Percentiles rank a stretch among this genome's conserved stretches.
These are phyloP conservation scores for Drosophila mimetica DNA, from an alignment of 2,888 invertebrate genomes.

Conservation along the genomic window DNA sequence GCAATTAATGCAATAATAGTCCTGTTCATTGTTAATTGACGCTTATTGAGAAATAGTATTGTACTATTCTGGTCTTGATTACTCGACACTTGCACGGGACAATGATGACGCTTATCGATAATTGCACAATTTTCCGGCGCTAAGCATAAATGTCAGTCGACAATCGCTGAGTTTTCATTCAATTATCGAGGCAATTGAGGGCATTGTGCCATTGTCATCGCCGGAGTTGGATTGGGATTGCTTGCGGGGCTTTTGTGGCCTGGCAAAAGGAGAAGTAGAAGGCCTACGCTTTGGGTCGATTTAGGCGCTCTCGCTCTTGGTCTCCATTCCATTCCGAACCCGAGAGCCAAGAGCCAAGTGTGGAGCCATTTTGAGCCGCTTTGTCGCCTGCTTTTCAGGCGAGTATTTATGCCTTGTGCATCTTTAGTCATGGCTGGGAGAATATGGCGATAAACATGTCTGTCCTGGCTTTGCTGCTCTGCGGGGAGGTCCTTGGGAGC, in stretches of 20 bases:
- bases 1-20: too few relatives aligned
- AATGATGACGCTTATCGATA: constrained; percentile 28
- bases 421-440: constrained; percentile 75
- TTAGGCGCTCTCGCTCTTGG: neutral
- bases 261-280: neutral
- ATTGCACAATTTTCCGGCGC: constrained; percentile 30
- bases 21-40: neutral
- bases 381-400: constrained; percentile 66
- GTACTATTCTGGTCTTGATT: neutral
- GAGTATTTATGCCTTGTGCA: constrained; percentile 68
- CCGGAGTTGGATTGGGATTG: constrained; percentile 6
- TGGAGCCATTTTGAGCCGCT: constrained; percentile 53
- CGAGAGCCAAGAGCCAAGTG: neutral
- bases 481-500: neutral
- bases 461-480: constrained; percentile 26
- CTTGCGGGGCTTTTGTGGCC: constrained; percentile 5
- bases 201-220: constrained; percentile 17
- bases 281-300: neutral
- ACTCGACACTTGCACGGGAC: constrained; percentile 1
- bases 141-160: constrained; percentile 38
- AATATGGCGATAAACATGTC: constrained; percentile 78
- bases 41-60: neutral
- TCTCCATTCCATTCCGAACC: neutral
- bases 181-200: constrained; percentile 29
- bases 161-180: constrained; percentile 38